A percentile compares a stretch with the other conserved stretches of the same genome.
phyloP scores from a whole-genome alignment of 1,140 invertebrate genomes.

The Bombus cullumanus region DNA sequence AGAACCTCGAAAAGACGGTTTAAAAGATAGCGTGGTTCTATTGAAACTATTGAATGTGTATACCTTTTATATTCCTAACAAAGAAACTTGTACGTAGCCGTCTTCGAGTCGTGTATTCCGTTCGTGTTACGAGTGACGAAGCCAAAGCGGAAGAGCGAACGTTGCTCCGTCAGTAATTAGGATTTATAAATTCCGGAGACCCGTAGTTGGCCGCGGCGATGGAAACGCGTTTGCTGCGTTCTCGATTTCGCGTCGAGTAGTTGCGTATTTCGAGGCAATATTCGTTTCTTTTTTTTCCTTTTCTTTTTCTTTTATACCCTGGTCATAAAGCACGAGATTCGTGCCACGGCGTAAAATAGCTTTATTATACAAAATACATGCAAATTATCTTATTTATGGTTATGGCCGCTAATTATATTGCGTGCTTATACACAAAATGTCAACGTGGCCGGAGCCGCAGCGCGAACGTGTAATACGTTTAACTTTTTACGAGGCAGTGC shows the following conservation, averaged over 20 bases:
- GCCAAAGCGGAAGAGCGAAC: slow-evolving; percentile 25
- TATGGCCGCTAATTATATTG: slow-evolving; percentile 79
- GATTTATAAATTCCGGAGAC: slow-evolving; percentile 38
- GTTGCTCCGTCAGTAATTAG: slow-evolving; percentile 26
- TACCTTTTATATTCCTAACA: slow-evolving; percentile 2
- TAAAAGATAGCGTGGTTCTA: background rate
- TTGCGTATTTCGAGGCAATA: slow-evolving; percentile 32
- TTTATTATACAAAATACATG: slow-evolving; percentile 80
- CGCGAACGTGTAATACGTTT: slow-evolving; percentile 72
- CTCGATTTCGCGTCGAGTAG: slow-evolving; percentile 44
- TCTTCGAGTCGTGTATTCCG: background rate
- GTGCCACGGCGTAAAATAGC: slow-evolving; percentile 75
- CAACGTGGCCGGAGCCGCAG: slow-evolving; percentile 71
- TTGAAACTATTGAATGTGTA: background rate
- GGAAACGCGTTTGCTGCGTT: slow-evolving; percentile 53
- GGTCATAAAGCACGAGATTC: slow-evolving; percentile 71
- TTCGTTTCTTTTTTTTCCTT: slow-evolving; percentile 1
- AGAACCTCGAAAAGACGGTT: background rate
- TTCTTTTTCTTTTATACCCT: slow-evolving; percentile 6
- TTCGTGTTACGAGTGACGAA: background rate
- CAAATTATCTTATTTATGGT: slow-evolving; percentile 80
- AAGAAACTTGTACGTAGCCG: background rate
- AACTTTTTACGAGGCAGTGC: slow-evolving; percentile 74
- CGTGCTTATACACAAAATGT: slow-evolving; percentile 78
- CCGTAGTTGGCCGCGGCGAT: slow-evolving; percentile 28